phyloP scores from a whole-genome alignment of 2,797 vertebrate species.

The Oreonectes daqikongensis region DNA sequence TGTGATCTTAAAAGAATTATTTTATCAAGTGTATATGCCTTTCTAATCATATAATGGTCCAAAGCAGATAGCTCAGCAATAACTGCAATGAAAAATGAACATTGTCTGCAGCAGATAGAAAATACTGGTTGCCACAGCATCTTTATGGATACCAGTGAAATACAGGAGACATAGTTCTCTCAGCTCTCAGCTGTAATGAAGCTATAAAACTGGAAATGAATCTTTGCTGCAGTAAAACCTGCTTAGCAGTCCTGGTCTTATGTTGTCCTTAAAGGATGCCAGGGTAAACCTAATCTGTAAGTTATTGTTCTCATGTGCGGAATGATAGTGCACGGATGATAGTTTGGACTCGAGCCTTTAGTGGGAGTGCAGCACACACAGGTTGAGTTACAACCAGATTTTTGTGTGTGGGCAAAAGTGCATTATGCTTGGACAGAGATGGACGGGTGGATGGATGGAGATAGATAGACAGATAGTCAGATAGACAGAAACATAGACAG shows the following conservation, averaged over 20 bases:
- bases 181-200: slow-evolving; percentile 34
- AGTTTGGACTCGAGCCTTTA: not conserved
- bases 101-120: slow-evolving; percentile 8
- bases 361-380: no score
- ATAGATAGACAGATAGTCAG: no score
- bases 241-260: not conserved
- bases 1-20: not conserved
- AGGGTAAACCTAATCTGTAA: not conserved
- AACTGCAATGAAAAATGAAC: slow-evolving; percentile 20
- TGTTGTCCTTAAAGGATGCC: not conserved
- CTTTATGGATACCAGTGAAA: slow-evolving; percentile 33
- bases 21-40: slow-evolving; percentile 15
- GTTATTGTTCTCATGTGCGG: not conserved
- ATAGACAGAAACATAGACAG: no score
- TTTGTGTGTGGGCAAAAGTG: no score
- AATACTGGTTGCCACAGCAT: slow-evolving; percentile 25
- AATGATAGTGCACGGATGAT: not conserved
- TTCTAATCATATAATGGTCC: slow-evolving; percentile 24
- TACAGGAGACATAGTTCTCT: slow-evolving; percentile 20
- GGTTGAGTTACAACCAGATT: no score
- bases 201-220: slow-evolving; percentile 20
- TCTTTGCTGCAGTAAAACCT: slow-evolving; percentile 2
- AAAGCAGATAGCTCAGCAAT: slow-evolving; percentile 29
- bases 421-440: no score
- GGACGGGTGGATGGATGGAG: no score